phyloP scores from a whole-genome alignment of 2,797 vertebrate species.

The Pangasius mekongensis region DNA sequence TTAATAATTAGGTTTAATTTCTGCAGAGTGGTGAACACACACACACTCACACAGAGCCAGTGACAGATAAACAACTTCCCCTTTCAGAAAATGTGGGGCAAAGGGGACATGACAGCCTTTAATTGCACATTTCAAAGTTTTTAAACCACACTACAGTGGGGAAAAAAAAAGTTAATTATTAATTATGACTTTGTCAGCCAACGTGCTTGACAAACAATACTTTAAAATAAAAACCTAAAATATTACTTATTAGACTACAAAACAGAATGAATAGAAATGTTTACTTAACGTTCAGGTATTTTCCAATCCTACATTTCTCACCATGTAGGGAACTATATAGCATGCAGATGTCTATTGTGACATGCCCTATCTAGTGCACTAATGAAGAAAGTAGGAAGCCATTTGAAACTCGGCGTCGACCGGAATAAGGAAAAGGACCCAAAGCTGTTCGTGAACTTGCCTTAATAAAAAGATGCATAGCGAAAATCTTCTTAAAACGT shows the following conservation, averaged over 20 bases:
- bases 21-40: slow-evolving; percentile 58
- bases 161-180: background rate
- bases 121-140: background rate
- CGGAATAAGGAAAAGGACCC: background rate
- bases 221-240: background rate
- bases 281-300: background rate
- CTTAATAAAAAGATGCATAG: slow-evolving; percentile 62
- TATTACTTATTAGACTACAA: no score
- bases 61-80: background rate
- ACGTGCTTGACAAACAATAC: background rate
- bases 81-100: slow-evolving; percentile 16
- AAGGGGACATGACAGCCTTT: background rate
- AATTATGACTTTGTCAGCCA: background rate
- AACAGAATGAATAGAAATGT: background rate
- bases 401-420: background rate
- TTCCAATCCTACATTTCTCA: background rate
- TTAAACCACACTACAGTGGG: background rate
- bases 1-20: background rate
- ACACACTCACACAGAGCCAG: background rate
- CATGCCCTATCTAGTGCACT: background rate
- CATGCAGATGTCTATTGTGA: background rate
- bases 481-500: background rate
- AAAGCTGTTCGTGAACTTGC: slow-evolving; percentile 63
- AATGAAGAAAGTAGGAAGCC: background rate
- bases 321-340: slow-evolving; percentile 3